Base-by-base conservation (phyloP, 2,888 invertebrate species). In the Tipula helvola region DNA sequence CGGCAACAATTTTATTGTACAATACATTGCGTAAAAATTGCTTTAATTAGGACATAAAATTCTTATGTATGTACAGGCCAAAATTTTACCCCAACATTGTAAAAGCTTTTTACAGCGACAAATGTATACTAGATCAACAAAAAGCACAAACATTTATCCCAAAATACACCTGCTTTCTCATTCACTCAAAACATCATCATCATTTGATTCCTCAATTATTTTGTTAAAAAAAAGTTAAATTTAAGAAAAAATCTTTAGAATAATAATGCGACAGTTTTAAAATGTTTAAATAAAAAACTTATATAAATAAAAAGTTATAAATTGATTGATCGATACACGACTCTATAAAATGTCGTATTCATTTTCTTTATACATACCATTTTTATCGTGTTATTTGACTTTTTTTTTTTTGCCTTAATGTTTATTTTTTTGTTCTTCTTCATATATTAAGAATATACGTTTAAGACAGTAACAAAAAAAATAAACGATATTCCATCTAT, bases 261-360 rank as follows among this genome's bases (percentile, higher is more conserved):
- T 71, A 39, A 84, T 84, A 39, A 84, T 84, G 84, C 84, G 84
- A 84, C 84, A 84, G 84, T 39, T 84, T 84, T 84, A 84, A 84
- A 84, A 84, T 39, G 36, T 83, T 28, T 83, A 83, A 28, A 36
- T 28, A 36, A 84, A 84, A 84, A 71, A 28, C 71, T 71, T 71
- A 71, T 71, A 52, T 16, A 52, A 52, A 52, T 52, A 71, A 84
- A 84, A 84, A 84, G 84, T 84, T 84, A 84, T 84, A 84, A 84
- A 84, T 84, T 84, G 84, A 84, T 84, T 84, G 84, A 84, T 84
- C 84, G 84, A 84, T 84, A 84, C 84, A 84, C 84, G 84, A 84
- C 84, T 84, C 84, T 39, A 84, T 84, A 84, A 84, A 84, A 84
- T 84, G 84, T 84, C 84, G 84, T 84, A 84, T 84, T 39, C 84